Evolutionary conservation across 2,888 invertebrate genomes (phyloP), one percentile per base, ranked within the genome.

Genomic region (Drosophila kambysellisi): DNA sequence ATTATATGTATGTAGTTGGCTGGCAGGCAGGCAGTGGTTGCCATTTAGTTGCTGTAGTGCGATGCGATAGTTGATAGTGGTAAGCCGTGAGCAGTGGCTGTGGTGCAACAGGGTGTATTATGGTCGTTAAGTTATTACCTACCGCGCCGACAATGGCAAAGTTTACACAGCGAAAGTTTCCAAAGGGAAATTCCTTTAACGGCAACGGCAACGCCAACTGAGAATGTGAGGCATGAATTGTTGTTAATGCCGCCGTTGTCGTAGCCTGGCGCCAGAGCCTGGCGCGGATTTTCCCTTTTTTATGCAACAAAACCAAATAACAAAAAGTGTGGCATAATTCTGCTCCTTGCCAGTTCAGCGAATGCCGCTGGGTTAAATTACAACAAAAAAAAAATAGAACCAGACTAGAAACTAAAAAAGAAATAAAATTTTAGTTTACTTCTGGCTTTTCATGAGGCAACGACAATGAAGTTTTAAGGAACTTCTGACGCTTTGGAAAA

Each of bases 121-220:
- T 88, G 89, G 90, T 86, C 87, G 87, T 89, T 90, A 88, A 88
- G 87, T 88, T 88, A 88, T 88, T 88, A 90, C 89, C 87, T 81
- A 68, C 74, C 68, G 43, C 68, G 68, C 64, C 66, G 69, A 88
- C 86, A 88, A 85, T 85, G 89, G 72, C 90, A 82, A 86, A 86
- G 90, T 89, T 86, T 87, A 76, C 86, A 79, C 75, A 86, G 86
- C 70, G 74, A 87, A 88, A 87, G 77, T 79, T 88, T 88, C 73
- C 70, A 75, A 65, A 70, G 76, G 76, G 78, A 90, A 89, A 90
- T 89, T 89, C 89, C 87, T 87, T 76, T 71, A 79, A 70, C 81
- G 73, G 70, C 79, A 51, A 65, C 62, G 57, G 35, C 70, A 54
- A 33, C 46, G 72, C 43, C 61, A 67, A 17, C 64, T 41, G 29